These are phyloP conservation scores for Zaprionus davidi DNA, from an alignment of 1,140 invertebrate species.

Conservation along the genomic window DNA sequence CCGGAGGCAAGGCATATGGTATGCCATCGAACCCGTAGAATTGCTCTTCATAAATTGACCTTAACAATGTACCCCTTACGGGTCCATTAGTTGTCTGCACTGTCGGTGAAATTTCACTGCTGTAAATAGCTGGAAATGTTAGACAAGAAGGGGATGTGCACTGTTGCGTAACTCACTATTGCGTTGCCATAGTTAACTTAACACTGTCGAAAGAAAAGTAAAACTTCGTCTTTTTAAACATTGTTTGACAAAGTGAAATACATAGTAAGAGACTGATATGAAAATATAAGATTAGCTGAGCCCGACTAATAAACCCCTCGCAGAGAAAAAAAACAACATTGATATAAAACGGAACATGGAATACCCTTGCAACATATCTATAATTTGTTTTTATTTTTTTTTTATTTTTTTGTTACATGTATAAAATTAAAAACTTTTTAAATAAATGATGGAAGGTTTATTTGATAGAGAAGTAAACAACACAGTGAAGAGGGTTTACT, in stretches of 20 bases:
- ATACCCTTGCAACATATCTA: background rate
- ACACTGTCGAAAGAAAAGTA: background rate
- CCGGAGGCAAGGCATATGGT: constrained; percentile 86
- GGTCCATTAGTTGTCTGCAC: constrained; percentile 59
- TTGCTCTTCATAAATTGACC: constrained; percentile 56
- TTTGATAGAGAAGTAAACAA: background rate
- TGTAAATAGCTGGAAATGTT: background rate
- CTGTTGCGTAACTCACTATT: background rate
- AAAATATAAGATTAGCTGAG: background rate
- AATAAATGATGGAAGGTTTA: background rate
- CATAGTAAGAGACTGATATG: background rate
- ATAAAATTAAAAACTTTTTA: background rate
- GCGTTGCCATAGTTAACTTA: constrained; percentile 8
- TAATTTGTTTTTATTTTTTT: background rate
- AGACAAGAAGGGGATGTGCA: background rate
- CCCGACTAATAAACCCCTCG: background rate
- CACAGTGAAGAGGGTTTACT: background rate
- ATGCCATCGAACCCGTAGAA: constrained; percentile 75
- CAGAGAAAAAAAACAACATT: background rate
- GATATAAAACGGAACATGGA: background rate
- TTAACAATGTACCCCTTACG: constrained; percentile 51
- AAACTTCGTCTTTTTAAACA: background rate
- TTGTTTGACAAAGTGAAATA: background rate
- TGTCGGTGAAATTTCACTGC: constrained; percentile 45
- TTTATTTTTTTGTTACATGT: background rate